phyloP scores from a whole-genome alignment of 1,140 invertebrate species.

The Babylonia areolata region DNA sequence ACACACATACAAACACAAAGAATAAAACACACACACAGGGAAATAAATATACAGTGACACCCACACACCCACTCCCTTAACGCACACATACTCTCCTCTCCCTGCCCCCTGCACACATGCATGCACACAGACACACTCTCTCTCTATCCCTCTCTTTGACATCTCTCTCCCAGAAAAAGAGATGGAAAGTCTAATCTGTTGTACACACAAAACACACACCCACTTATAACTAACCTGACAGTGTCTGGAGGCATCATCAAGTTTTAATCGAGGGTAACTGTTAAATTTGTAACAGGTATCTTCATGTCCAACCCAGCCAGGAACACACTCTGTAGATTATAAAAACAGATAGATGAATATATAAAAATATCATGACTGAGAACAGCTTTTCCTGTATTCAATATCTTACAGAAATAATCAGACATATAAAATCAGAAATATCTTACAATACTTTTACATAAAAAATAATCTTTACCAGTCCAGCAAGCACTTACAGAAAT shows the following conservation, averaged over 20 bases:
- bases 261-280: conserved; percentile 28
- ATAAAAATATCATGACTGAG: not conserved
- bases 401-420: too few species aligned
- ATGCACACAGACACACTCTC: not conserved
- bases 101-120: not conserved
- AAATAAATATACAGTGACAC: not conserved
- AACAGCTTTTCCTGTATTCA: too few species aligned
- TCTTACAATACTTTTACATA: too few species aligned
- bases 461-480: too few species aligned
- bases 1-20: too few species aligned
- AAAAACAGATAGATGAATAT: not conserved
- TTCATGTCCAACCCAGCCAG: conserved; percentile 38
- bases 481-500: too few species aligned
- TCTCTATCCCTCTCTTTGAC: too few species aligned
- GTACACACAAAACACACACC: not conserved
- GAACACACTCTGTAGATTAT: conserved; percentile 40
- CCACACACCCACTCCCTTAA: not conserved
- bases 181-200: too few species aligned
- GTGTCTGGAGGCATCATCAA: conserved; percentile 33
- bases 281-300: conserved; percentile 47
- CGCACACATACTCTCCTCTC: not conserved
- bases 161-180: too few species aligned
- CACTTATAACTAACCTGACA: conserved; percentile 41
- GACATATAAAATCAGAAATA: too few species aligned
- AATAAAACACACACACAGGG: too few species aligned